Evolutionary conservation across 2,888 invertebrate species (phyloP), one percentile per base, ranked within the genome.

Genomic region (Platynereis dumerilii): DNA sequence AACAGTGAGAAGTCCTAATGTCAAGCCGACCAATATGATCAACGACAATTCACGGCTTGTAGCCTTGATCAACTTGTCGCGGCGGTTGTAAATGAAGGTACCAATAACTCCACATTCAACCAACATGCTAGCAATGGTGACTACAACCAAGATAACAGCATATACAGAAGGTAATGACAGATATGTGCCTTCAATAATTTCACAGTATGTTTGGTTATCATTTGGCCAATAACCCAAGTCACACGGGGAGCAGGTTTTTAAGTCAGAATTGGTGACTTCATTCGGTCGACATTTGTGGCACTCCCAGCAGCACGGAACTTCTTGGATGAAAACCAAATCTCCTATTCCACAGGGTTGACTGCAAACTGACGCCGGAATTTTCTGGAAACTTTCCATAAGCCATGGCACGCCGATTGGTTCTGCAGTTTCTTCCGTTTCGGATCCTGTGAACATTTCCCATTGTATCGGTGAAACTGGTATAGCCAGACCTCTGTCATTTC

Each of bases 321-420:
- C 57, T 20, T 29, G 28, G 15, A 28, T n/a, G 2, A 57, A n/a
- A 29, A 20, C 27, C 17, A 57, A 5, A 12, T 57, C 57, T 20
- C 57, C 57, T 12, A 20, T 7, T 3, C 29, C n/a, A 57, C 57
- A 57, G 2, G 57, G 57, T 17, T 57, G 17, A 29, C 57, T 57
- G 57, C 57, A 57, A 26, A 57, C 57, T 15, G 57, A 57, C 17
- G n/a, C 57, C 17, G 57, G 57, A n/a, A 57, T 29, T n/a, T n/a
- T 5, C 24, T 5, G 7, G 7, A 7, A 5, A 5, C 52, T 10
- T 52, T 52, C 10, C 7, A n/a, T n/a, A n/a, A n/a, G n/a, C n/a
- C n/a, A n/a, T n/a, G n/a, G n/a, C n/a, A n/a, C n/a, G n/a, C n/a
- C n/a, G n/a, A n/a, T n/a, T n/a, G n/a, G n/a, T 5, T 48, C 48